A percentile compares a stretch with the other conserved stretches of the same genome.
phyloP scores from a whole-genome alignment of 2,113 vertebrate genomes.

The Erythrolamprus reginae region DNA sequence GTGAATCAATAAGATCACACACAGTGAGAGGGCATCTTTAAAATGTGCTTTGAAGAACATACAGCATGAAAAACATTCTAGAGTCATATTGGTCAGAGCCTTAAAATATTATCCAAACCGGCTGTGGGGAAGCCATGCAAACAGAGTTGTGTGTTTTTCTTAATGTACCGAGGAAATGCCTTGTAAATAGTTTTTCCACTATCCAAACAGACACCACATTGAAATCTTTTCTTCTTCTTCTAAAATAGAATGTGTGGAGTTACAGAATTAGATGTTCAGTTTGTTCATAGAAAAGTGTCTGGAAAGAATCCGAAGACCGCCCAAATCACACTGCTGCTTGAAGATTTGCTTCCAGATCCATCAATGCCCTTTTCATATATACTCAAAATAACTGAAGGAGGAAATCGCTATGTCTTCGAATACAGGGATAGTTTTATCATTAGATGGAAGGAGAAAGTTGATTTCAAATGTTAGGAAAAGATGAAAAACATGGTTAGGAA shows the following conservation, averaged over 20 bases:
- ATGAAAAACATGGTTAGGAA: background rate
- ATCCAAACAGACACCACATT: constrained; percentile 47
- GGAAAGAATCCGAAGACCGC: background rate
- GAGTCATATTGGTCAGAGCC: background rate
- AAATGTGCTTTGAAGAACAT: constrained; percentile 13
- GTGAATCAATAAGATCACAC: constrained; percentile 29
- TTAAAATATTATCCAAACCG: constrained; percentile 38
- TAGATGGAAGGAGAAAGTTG: background rate
- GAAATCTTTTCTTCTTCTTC: constrained; percentile 26
- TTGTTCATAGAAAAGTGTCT: background rate
- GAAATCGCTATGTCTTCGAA: background rate
- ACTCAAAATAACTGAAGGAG: background rate
- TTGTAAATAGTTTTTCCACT: constrained; percentile 41
- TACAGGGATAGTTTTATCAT: background rate
- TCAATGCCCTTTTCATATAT: background rate
- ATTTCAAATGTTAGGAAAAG: background rate
- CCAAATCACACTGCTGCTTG: background rate
- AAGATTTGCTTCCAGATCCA: background rate
- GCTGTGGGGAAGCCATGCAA: background rate
- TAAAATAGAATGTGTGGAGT: constrained; percentile 5
- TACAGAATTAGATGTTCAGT: constrained; percentile 39
- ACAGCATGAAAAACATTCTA: background rate
- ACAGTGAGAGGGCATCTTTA: constrained; percentile 28
- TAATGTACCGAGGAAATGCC: constrained; percentile 32
- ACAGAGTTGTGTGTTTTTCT: constrained; percentile 35